Percentiles rank a stretch among this genome's conserved stretches.
These are phyloP conservation scores for Caerostris darwini DNA, from an alignment of 1,140 invertebrate genomes.

Conservation along the genomic window DNA sequence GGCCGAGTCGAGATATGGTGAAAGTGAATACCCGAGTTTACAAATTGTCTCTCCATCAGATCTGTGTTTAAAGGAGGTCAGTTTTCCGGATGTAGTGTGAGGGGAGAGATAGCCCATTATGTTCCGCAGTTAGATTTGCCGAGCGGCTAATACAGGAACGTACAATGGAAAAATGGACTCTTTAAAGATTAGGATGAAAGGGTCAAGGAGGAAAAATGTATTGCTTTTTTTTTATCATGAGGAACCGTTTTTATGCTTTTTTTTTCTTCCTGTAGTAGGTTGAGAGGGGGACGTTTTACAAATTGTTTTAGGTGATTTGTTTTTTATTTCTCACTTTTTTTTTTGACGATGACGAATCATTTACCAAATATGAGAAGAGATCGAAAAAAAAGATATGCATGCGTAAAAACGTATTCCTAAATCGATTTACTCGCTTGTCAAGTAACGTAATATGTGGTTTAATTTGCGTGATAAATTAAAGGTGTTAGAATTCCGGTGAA, in stretches of 20 bases:
- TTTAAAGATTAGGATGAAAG: conserved; percentile 45
- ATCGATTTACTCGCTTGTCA: background rate
- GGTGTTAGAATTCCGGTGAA: background rate
- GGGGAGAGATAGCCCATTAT: conserved; percentile 24
- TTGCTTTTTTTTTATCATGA: background rate
- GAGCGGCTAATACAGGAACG: background rate
- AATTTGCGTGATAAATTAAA: background rate
- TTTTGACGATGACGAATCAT: background rate
- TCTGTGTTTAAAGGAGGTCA: conserved; percentile 73
- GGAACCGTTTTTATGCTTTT: conserved; percentile 6
- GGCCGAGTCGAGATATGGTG: conserved; percentile 60
- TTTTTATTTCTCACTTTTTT: too few relatives aligned
- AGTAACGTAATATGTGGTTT: background rate
- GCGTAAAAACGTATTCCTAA: background rate
- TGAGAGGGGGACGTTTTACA: conserved; percentile 50
- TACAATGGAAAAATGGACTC: conserved; percentile 72
- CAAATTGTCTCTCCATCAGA: conserved; percentile 75
- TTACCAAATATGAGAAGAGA: background rate
- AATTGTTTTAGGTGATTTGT: conserved; percentile 64
- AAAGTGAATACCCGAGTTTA: conserved; percentile 75
- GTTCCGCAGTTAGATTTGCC: conserved; percentile 65
- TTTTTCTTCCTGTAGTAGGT: background rate
- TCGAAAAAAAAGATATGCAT: background rate
- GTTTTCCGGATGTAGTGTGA: conserved; percentile 38
- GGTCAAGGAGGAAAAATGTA: conserved; percentile 75